These are phyloP conservation scores for Tetraodon nigroviridis DNA, from an alignment of 2,113 vertebrate species.

Conservation along the genomic window DNA sequence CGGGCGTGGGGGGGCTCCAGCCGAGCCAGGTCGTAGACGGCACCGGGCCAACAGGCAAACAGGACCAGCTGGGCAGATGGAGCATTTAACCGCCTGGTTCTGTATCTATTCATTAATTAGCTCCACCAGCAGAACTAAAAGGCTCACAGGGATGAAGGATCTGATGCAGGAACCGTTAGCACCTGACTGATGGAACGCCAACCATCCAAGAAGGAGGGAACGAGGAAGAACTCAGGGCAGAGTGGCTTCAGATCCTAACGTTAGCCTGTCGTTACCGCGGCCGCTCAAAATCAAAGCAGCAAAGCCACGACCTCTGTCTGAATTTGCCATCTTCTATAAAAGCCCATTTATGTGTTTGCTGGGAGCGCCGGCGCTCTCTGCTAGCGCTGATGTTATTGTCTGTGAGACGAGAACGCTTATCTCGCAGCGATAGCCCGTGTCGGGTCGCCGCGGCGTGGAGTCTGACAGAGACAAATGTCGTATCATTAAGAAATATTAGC, in stretches of 20 bases:
- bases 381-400: slow-evolving; percentile 51
- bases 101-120: slow-evolving; percentile 53
- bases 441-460: slow-evolving; percentile 45
- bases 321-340: slow-evolving; percentile 23
- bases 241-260: too few relatives aligned
- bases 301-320: too few relatives aligned
- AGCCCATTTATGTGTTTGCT: background rate
- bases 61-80: slow-evolving; percentile 56
- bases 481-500: slow-evolving; percentile 81
- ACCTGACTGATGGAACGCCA: slow-evolving; percentile 9
- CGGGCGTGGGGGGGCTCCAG: slow-evolving; percentile 9
- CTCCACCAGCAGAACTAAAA: slow-evolving; percentile 44
- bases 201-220: too few relatives aligned
- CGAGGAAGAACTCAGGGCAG: too few relatives aligned
- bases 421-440: slow-evolving; percentile 63
- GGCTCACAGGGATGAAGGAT: slow-evolving; percentile 24
- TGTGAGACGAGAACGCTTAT: slow-evolving; percentile 67
- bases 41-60: slow-evolving; percentile 42
- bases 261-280: too few relatives aligned
- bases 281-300: too few relatives aligned
- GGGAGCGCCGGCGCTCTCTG: slow-evolving; percentile 5
- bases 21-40: slow-evolving; percentile 30
- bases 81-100: slow-evolving; percentile 47
- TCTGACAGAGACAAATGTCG: slow-evolving; percentile 78
- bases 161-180: slow-evolving; percentile 15